Conservation (phyloP, 2,113 vertebrate genomes). For the Pyrgilauda ruficollis region DNA sequence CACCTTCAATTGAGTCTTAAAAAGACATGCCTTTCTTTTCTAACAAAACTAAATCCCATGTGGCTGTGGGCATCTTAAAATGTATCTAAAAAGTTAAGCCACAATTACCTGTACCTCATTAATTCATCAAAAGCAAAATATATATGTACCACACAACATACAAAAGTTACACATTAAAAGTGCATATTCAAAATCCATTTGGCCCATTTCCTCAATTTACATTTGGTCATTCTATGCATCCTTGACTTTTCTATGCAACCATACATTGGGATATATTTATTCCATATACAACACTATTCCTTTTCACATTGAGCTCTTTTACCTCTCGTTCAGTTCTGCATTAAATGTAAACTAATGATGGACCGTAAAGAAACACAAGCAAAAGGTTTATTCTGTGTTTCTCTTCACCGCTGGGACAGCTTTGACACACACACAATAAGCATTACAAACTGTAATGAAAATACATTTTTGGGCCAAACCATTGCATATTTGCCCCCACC, state of each 20-base stretch:
- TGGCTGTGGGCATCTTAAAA: constrained; percentile 72
- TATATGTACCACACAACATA: constrained; percentile 81
- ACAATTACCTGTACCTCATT: constrained; percentile 76
- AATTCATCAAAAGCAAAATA: constrained; percentile 78
- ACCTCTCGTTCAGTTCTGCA: constrained; percentile 62
- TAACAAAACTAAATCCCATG: constrained; percentile 75
- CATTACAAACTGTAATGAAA: constrained; percentile 74
- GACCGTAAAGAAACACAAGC: constrained; percentile 66
- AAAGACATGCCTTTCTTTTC: constrained; percentile 65
- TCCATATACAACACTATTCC: neutral
- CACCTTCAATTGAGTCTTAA: constrained; percentile 60
- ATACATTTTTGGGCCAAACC: constrained; percentile 73
- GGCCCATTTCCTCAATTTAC: constrained; percentile 79
- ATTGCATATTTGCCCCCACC: constrained; percentile 79
- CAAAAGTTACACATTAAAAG: constrained; percentile 81
- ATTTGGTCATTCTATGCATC: constrained; percentile 77
- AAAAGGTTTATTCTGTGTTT: constrained; percentile 66
- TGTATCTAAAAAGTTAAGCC: constrained; percentile 76
- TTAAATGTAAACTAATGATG: constrained; percentile 74
- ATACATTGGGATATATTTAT: constrained; percentile 9
- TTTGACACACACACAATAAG: constrained; percentile 69
- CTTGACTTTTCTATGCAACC: constrained; percentile 51
- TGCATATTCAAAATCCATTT: constrained; percentile 79
- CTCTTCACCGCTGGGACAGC: constrained; percentile 57
- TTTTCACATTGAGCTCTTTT: constrained; percentile 58